Percentiles rank a stretch among this genome's conserved stretches.
Conservation (phyloP, 2,113 vertebrate species). For the Dasyurus viverrinus region DNA sequence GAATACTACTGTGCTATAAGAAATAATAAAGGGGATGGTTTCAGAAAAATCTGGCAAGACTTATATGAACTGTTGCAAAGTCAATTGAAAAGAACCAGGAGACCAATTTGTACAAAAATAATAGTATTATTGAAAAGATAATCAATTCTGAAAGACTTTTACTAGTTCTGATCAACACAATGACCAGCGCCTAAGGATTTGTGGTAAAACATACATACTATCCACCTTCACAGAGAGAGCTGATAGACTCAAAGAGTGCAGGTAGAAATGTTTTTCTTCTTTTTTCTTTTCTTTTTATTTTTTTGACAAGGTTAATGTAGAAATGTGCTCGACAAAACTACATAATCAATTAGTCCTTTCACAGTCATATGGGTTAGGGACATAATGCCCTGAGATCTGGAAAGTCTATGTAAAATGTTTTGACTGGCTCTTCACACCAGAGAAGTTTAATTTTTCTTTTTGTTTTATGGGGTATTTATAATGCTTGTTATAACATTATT, state of each 20-base stretch:
- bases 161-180: not conserved
- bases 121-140: not conserved
- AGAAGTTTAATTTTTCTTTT: too few species aligned
- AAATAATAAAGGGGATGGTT: not conserved
- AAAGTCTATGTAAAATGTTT: too few species aligned
- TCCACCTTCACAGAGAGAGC: not conserved
- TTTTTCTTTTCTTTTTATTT: not conserved
- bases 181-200: not conserved
- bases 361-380: too few species aligned
- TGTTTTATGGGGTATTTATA: too few species aligned
- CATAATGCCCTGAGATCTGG: too few species aligned
- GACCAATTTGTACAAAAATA: not conserved
- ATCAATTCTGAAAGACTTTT: not conserved
- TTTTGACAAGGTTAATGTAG: not conserved
- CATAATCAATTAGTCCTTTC: too few species aligned
- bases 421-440: too few species aligned
- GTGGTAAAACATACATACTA: not conserved
- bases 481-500: too few species aligned
- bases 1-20: not conserved
- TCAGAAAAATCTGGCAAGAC: not conserved
- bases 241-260: not conserved
- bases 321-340: not conserved
- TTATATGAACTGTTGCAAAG: not conserved
- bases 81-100: not conserved
- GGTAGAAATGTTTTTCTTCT: not conserved